phyloP scores from a whole-genome alignment of 2,797 vertebrate species.

The Bradypodion ventrale region DNA sequence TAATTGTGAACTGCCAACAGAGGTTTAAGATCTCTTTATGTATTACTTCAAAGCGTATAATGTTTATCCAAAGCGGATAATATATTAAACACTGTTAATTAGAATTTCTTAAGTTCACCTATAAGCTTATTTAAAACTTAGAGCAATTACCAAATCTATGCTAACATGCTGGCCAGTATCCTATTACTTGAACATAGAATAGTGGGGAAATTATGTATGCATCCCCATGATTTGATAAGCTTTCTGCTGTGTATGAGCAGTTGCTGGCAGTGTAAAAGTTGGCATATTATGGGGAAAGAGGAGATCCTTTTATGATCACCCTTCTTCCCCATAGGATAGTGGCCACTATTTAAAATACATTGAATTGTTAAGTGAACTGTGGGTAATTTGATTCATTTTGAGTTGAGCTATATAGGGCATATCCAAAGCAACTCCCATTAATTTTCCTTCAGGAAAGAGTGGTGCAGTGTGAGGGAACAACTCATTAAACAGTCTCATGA shows the following conservation, averaged over 20 bases:
- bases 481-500: neutral
- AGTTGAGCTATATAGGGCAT: neutral
- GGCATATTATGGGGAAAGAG: too few relatives aligned
- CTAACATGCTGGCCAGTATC: neutral
- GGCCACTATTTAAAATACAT: neutral
- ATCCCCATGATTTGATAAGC: too few relatives aligned
- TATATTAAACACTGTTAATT: constrained; percentile 4
- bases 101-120: neutral
- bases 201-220: too few relatives aligned
- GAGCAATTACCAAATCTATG: neutral
- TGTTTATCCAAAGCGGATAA: neutral
- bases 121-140: neutral
- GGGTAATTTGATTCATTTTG: neutral
- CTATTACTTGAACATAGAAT: too few relatives aligned
- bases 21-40: constrained; percentile 4
- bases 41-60: neutral
- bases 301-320: too few relatives aligned
- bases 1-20: neutral
- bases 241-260: too few relatives aligned
- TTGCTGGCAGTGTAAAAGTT: too few relatives aligned
- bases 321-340: too few relatives aligned
- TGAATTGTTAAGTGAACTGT: neutral
- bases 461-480: neutral
- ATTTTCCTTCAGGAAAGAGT: neutral
- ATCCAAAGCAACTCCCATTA: neutral